Percentiles rank a stretch among this genome's conserved stretches.
Evolutionary conservation across 2,797 vertebrate species (phyloP).

Genomic region (Chrosomus eos): DNA sequence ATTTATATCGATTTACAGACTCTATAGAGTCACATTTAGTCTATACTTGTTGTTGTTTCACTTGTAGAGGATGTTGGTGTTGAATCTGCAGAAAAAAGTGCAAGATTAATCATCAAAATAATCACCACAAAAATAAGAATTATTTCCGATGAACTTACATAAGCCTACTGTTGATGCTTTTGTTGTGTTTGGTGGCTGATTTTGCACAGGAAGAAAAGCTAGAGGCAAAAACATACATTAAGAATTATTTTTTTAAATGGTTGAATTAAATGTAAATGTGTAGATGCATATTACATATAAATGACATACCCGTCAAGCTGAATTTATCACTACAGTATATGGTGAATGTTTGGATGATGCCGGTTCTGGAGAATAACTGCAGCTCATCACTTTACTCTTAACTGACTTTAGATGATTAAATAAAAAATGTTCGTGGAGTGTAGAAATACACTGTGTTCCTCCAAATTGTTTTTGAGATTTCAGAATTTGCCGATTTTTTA

Average conservation of each 20-base stretch:
- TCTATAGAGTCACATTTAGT: not conserved
- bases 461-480: not conserved
- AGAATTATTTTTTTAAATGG: too few relatives aligned
- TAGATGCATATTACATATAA: not conserved
- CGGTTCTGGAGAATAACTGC: slow-evolving; percentile 19
- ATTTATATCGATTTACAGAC: too few relatives aligned
- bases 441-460: not conserved
- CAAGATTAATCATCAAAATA: not conserved
- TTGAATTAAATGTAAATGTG: not conserved
- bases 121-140: not conserved
- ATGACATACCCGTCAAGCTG: not conserved
- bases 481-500: not conserved
- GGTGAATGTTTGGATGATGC: not conserved
- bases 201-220: not conserved
- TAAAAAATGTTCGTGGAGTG: accelerated
- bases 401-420: not conserved
- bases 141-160: not conserved
- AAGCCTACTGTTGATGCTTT: not conserved
- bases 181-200: not conserved
- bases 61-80: not conserved
- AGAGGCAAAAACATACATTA: not conserved
- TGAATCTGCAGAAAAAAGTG: not conserved
- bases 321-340: not conserved
- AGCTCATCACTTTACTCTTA: slow-evolving; percentile 6
- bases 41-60: not conserved